Evolutionary conservation across 2,797 vertebrate species (phyloP).

Genomic region (Sebastes reedi): DNA sequence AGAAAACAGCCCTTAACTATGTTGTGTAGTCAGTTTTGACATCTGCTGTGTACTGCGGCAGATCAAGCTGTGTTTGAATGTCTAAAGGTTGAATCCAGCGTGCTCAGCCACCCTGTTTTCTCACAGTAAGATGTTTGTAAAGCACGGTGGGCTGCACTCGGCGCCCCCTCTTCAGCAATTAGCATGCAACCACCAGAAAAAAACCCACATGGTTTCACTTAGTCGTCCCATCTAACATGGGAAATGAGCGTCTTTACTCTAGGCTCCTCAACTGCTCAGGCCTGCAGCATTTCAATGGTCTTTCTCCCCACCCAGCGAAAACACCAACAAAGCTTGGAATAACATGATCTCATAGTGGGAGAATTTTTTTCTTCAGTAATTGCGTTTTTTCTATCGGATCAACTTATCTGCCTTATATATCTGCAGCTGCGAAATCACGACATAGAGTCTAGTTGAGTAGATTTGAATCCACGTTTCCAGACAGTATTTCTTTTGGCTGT

Average conservation of each 20-base stretch:
- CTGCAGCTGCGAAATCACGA: conserved; percentile 40
- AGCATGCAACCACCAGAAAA: conserved; percentile 61
- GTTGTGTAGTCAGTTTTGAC: neutral
- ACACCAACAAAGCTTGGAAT: conserved; percentile 61
- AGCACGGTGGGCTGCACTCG: conserved; percentile 65
- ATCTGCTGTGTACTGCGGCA: conserved; percentile 11
- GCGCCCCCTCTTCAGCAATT: conserved; percentile 71
- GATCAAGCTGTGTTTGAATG: conserved; percentile 17
- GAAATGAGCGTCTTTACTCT: conserved; percentile 69
- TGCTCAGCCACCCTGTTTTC: conserved; percentile 50
- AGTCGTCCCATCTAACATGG: conserved; percentile 70
- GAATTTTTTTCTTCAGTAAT: conserved; percentile 52
- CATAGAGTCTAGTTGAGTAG: neutral
- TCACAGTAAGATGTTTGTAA: conserved; percentile 68
- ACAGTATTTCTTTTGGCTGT: neutral
- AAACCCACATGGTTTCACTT: conserved; percentile 82
- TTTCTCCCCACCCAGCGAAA: conserved; percentile 28
- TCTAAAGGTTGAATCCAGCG: conserved; percentile 19
- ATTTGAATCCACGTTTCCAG: neutral
- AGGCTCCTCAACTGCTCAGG: conserved; percentile 36
- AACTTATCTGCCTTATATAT: conserved; percentile 38
- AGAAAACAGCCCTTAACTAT: conserved; percentile 27
- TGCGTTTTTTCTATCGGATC: conserved; percentile 49
- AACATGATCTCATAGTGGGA: conserved; percentile 64
- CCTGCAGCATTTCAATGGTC: conserved; percentile 43